These are phyloP conservation scores for Sphaeramia orbicularis DNA, from an alignment of 2,797 vertebrate genomes.

Conservation along the genomic window DNA sequence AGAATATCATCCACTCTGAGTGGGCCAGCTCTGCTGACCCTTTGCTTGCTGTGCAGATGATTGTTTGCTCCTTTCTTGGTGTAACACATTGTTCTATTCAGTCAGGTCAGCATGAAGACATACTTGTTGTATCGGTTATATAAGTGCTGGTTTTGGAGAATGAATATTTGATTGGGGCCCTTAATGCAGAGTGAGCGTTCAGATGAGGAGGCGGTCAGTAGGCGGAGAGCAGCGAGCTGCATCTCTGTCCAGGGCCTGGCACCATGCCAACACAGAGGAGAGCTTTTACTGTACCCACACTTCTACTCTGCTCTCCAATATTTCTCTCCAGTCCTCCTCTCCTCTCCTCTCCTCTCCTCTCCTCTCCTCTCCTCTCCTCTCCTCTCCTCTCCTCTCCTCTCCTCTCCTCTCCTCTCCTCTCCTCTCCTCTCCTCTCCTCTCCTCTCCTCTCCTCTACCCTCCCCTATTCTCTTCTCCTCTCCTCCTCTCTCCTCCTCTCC, in stretches of 20 bases:
- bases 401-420: slow-evolving; percentile 8
- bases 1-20: slow-evolving; percentile 62
- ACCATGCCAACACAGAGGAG: slow-evolving; percentile 67
- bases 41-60: slow-evolving; percentile 50
- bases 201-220: slow-evolving; percentile 83
- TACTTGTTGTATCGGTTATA: slow-evolving; percentile 77
- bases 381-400: slow-evolving; percentile 7
- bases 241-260: slow-evolving; percentile 79
- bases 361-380: slow-evolving; percentile 13
- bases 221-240: slow-evolving; percentile 78
- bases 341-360: slow-evolving; percentile 14
- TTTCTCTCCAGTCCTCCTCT: slow-evolving; percentile 27
- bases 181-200: slow-evolving; percentile 83
- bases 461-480: slow-evolving; percentile 10
- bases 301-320: slow-evolving; percentile 54
- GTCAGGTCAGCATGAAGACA: slow-evolving; percentile 67
- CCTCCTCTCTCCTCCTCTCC: slow-evolving; percentile 14
- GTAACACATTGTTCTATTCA: slow-evolving; percentile 66
- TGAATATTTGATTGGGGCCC: slow-evolving; percentile 87
- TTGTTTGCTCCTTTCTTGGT: slow-evolving; percentile 57
- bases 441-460: slow-evolving; percentile 14
- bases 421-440: slow-evolving; percentile 13
- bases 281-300: slow-evolving; percentile 80
- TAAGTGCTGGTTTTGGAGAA: slow-evolving; percentile 84
- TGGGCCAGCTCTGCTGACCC: slow-evolving; percentile 60